Conservation (phyloP, 1,140 invertebrate genomes). For the Drosophila tristis region DNA sequence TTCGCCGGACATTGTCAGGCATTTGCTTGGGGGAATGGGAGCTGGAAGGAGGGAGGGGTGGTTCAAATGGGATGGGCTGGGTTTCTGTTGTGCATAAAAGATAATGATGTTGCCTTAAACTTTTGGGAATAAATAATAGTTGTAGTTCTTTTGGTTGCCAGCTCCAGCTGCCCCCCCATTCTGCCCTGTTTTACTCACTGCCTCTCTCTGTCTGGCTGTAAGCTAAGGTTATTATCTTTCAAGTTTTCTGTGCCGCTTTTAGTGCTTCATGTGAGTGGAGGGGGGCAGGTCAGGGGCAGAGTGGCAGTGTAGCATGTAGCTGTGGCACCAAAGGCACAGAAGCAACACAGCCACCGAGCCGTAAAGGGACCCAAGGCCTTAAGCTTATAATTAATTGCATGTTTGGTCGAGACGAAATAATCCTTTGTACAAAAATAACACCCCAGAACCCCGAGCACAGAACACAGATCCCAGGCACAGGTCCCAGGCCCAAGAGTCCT, state of each 20-base stretch:
- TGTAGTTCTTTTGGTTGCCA: conserved; percentile 44
- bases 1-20: background rate
- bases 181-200: background rate
- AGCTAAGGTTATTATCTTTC: conserved; percentile 83
- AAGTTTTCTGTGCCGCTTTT: conserved; percentile 68
- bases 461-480: background rate
- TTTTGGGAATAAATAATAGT: conserved; percentile 83
- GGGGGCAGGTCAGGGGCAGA: no score
- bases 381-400: conserved; percentile 84
- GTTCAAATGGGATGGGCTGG: background rate
- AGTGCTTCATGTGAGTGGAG: background rate
- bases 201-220: conserved; percentile 45
- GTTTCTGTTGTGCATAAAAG: conserved; percentile 72
- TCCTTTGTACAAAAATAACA: conserved; percentile 82
- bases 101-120: conserved; percentile 84
- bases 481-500: conserved; percentile 20
- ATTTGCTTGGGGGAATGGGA: no score
- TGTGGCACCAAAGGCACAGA: conserved; percentile 60
- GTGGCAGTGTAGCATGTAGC: conserved; percentile 60
- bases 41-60: no score
- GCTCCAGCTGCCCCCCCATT: background rate
- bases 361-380: conserved; percentile 83
- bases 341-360: conserved; percentile 56
- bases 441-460: conserved; percentile 17
- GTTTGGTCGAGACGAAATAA: conserved; percentile 84